A percentile compares a stretch with the other conserved stretches of the same genome.
Conservation (phyloP, 2,113 vertebrate species). For the Sceloporus tristichus region DNA sequence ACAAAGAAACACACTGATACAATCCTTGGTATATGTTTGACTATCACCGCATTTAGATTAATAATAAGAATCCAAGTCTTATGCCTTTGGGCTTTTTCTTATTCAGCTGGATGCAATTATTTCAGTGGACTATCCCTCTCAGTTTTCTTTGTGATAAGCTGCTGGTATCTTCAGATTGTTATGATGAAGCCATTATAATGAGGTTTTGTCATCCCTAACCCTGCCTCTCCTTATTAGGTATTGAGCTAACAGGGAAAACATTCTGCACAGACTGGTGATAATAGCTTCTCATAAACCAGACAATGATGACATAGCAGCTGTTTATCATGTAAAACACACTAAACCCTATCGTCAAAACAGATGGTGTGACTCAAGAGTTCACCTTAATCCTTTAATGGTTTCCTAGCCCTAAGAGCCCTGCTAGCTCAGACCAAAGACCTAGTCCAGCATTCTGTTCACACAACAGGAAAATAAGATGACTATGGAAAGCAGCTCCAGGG, state of each 20-base stretch:
- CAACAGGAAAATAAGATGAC: neutral
- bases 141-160: neutral
- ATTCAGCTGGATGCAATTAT: neutral
- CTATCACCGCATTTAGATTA: constrained; percentile 20
- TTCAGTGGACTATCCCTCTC: neutral
- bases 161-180: neutral
- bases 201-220: neutral
- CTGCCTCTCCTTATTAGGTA: constrained; percentile 1
- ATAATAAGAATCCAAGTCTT: neutral
- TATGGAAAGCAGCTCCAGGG: neutral
- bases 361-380: neutral
- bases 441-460: neutral
- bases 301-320: neutral
- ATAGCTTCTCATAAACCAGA: neutral
- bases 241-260: constrained; percentile 5
- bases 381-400: neutral
- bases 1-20: constrained; percentile 29
- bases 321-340: constrained; percentile 8
- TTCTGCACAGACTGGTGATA: neutral
- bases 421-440: neutral
- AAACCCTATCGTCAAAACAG: neutral
- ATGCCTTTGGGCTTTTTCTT: neutral
- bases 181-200: neutral
- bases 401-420: neutral
- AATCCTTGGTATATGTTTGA: neutral